These are phyloP conservation scores for Quadriops clusia DNA, from an alignment of 2,888 invertebrate genomes.

Conservation along the genomic window DNA sequence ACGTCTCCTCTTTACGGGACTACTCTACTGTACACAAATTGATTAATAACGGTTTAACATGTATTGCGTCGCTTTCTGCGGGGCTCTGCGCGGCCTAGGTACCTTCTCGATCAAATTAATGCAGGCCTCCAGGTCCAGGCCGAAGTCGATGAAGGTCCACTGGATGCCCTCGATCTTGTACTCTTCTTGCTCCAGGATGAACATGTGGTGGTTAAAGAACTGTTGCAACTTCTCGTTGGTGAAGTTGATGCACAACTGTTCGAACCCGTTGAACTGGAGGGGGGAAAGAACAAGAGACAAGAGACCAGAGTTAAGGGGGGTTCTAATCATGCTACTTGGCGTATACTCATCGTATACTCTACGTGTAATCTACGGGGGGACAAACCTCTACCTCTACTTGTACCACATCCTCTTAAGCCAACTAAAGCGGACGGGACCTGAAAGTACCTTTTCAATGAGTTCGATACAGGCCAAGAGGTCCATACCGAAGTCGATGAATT, in stretches of 20 bases:
- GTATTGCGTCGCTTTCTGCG: too few species aligned
- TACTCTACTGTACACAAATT: too few species aligned
- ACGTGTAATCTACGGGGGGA: too few species aligned
- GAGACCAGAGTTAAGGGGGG: too few species aligned
- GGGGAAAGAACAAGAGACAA: constrained; percentile 18
- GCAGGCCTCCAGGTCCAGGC: constrained; percentile 91
- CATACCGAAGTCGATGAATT: constrained; percentile 99
- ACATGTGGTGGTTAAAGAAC: constrained; percentile 98
- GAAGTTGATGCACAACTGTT: constrained; percentile 97
- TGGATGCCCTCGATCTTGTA: constrained; percentile 89
- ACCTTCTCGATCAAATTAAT: constrained; percentile 93
- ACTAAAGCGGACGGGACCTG: neutral
- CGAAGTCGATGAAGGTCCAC: constrained; percentile 96
- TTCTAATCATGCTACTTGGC: too few species aligned
- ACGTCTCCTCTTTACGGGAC: too few species aligned
- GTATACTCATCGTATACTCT: too few species aligned
- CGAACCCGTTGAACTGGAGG: constrained; percentile 95
- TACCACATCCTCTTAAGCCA: too few species aligned
- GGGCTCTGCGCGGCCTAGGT: too few species aligned
- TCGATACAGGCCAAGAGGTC: constrained; percentile 98
- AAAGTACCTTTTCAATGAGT: constrained; percentile 84
- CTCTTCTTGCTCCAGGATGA: constrained; percentile 94
- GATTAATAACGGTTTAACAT: too few species aligned
- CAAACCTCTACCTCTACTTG: too few species aligned
- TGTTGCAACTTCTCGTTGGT: constrained; percentile 96